A percentile compares a stretch with the other conserved stretches of the same genome.
Evolutionary conservation across 1,140 invertebrate genomes (phyloP).

Genomic region (Asbolus verrucosus): DNA sequence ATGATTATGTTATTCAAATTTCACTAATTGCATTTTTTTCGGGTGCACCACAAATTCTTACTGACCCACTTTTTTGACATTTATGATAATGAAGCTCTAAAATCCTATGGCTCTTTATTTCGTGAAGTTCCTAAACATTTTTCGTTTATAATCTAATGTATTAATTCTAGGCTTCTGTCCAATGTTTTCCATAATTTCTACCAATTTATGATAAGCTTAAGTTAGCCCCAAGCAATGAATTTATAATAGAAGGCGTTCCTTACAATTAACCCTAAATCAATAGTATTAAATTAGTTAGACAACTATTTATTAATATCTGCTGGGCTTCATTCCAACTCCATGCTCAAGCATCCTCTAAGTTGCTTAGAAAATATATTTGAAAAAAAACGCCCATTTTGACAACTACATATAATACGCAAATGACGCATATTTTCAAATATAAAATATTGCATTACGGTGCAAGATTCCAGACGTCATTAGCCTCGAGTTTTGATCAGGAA

Average conservation of each 20-base stretch:
- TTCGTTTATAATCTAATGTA: too few species aligned
- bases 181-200: constrained; percentile 3
- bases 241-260: neutral
- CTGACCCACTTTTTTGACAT: constrained; percentile 9
- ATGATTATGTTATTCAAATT: constrained; percentile 32
- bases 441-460: neutral
- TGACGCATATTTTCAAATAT: too few species aligned
- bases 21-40: constrained; percentile 32
- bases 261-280: constrained; percentile 4
- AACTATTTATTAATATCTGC: constrained; percentile 12
- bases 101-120: constrained; percentile 3
- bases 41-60: constrained; percentile 17
- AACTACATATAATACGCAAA: too few species aligned
- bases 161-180: too few species aligned
- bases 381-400: too few species aligned
- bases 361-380: too few species aligned
- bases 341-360: too few species aligned
- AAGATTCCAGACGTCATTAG: neutral
- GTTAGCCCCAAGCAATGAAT: constrained; percentile 1
- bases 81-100: constrained; percentile 8
- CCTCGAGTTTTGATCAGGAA: neutral
- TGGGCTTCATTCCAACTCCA: too few species aligned
- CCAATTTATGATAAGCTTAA: neutral
- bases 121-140: neutral
- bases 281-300: neutral